Evolutionary conservation across 2,888 invertebrate genomes (phyloP), one percentile per base, ranked within the genome.

Genomic region (Agonopterix heracliana): DNA sequence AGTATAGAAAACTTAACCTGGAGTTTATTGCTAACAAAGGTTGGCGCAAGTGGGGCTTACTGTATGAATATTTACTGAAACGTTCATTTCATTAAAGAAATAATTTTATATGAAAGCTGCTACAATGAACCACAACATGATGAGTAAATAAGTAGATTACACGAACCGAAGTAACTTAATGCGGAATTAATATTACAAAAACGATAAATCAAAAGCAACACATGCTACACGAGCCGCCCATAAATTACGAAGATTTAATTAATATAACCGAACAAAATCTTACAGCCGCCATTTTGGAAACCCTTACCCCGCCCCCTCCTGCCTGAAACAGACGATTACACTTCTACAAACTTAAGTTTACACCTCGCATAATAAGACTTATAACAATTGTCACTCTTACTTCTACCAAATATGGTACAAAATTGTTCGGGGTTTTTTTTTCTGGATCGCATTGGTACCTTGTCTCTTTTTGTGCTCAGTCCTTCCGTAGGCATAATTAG

Each of bases 231-330:
- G 67, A 68, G 64, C 73, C 66, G 68, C 69, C 72, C 80, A 83
- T 88, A 88, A 87, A 88, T 88, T 82, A 88, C 77, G 78, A 86
- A 86, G 86, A 86, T 86, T 87, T 85, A 88, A 88, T 87, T 86
- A 85, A 83, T 86, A 79, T 80, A 75, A 73, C 81, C 74, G 78
- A 79, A 83, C 84, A 76, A 86, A 87, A 88, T 88, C 87, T 88
- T 88, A 88, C 78, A 71, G 74, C 73, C 59, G 86, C 87, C 87
- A 86, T 87, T 79, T 87, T 87, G 83, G 61, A 73, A 61, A 75
- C 84, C 86, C 81, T 81, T 80, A 75, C 70, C 74, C 78, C 75
- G 66, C 78, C 79, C 78, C 75, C 63, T 52, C 63, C 68, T 74
- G 81, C 78, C 77, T 74, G 73, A 70, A 81, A 82, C 86, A 82